Evolutionary conservation across 1,140 invertebrate genomes (phyloP).

Genomic region (Drosophila pseudoananassae): DNA sequence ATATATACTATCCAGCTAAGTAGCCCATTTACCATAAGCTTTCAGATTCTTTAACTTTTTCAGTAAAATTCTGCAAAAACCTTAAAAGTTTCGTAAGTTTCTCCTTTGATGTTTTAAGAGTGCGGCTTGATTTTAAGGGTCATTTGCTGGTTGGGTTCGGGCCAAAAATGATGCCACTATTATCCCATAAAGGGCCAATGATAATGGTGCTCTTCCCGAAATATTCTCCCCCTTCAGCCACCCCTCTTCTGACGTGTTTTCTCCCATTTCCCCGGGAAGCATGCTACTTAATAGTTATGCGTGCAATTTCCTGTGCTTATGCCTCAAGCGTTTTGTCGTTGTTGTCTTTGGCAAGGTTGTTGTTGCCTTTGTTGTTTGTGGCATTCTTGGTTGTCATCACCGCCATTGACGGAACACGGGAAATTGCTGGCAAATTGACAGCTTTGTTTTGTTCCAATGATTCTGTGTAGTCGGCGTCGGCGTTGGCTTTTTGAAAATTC

Average conservation of each 20-base stretch:
- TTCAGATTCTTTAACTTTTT: background rate
- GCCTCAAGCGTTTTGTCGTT: conserved; percentile 65
- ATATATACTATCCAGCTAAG: background rate
- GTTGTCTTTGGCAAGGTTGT: conserved; percentile 7
- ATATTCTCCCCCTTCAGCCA: background rate
- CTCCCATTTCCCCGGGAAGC: conserved; percentile 28
- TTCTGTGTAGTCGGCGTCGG: conserved; percentile 32
- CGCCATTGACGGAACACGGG: conserved; percentile 35
- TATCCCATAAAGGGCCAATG: conserved; percentile 49
- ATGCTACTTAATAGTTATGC: conserved; percentile 80
- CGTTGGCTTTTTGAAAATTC: conserved; percentile 43
- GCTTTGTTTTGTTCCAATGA: conserved; percentile 75
- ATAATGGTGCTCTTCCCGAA: conserved; percentile 49
- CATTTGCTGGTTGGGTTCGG: conserved; percentile 42
- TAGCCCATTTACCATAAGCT: background rate
- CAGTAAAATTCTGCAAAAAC: background rate
- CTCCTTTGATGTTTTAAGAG: conserved; percentile 5
- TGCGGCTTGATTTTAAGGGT: conserved; percentile 50
- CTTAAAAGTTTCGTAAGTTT: conserved; percentile 2
- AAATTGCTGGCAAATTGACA: conserved; percentile 77
- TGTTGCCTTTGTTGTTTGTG: conserved; percentile 33
- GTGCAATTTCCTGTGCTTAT: conserved; percentile 73
- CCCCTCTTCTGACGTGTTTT: background rate
- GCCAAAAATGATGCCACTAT: conserved; percentile 27
- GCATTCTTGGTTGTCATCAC: conserved; percentile 36